These are phyloP conservation scores for Neoarius graeffei DNA, from an alignment of 2,113 vertebrate genomes.

Conservation along the genomic window DNA sequence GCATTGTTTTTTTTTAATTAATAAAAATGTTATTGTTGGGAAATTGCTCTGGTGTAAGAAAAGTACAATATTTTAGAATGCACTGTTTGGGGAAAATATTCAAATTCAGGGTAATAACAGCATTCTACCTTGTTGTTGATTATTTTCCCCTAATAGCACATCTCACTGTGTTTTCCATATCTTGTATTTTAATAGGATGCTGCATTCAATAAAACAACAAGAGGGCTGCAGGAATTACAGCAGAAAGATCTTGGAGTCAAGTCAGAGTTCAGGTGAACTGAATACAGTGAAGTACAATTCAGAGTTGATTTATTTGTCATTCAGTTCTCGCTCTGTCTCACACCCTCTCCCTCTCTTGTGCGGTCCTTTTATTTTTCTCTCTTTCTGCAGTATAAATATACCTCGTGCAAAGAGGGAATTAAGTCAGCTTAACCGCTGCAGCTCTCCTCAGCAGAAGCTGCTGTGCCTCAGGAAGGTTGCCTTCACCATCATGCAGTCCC, in stretches of 20 bases:
- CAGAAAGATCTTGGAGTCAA: slow-evolving; percentile 94
- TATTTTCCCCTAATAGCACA: neutral
- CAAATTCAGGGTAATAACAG: neutral
- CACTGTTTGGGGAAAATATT: neutral
- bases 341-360: neutral
- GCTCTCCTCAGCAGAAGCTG: slow-evolving; percentile 91
- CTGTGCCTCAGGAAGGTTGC: slow-evolving; percentile 85
- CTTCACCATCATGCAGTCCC: slow-evolving; percentile 84
- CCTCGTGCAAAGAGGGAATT: slow-evolving; percentile 90
- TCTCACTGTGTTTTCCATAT: neutral
- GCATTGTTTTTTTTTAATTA: neutral
- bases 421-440: slow-evolving; percentile 87
- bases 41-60: neutral
- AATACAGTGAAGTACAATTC: neutral
- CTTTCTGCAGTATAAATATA: slow-evolving; percentile 83
- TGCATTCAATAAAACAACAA: slow-evolving; percentile 93
- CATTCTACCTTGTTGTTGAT: neutral
- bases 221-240: slow-evolving; percentile 93
- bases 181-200: slow-evolving; percentile 80
- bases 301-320: neutral
- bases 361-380: neutral
- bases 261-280: slow-evolving; percentile 87
- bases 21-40: neutral
- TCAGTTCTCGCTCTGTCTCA: neutral
- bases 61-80: too few species aligned